Base-by-base conservation (phyloP, 2,888 invertebrate species). In the Nemoura dubitans region DNA sequence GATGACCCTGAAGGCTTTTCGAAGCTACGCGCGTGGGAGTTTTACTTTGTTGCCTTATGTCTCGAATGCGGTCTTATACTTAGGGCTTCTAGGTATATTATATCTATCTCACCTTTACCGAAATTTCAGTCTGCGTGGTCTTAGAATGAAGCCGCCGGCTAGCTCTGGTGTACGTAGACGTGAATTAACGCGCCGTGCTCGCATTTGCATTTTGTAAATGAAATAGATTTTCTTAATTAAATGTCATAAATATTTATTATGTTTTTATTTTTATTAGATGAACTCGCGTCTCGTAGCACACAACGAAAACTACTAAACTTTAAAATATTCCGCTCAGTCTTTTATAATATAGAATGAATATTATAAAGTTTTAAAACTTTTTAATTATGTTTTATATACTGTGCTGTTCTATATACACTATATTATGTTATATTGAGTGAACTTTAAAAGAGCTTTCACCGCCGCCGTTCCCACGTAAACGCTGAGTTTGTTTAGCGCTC, bases 181-280 rank as follows among this genome's bases (percentile, higher is more conserved):
- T 21, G 59, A 59, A 59, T 59, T 59, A 59, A 59, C 59, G 14
- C 5, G 14, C 5, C 36, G 21, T 16, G 14, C 21, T 2, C 59
- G 59, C 10, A 28, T 81, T 29, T 81, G 25, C 81, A 81, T 30
- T 81, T 28, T 81, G 14, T 81, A 81, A 81, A 81, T 81, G 14
- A 81, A 81, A 29, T 28, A 28, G 30, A 81, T 29, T 10, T 16
- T 81, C 81, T 81, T 81, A 30, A 81, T 81, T 29, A 81, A 81
- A 28, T 81, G 81, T 81, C 81, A 28, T 81, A 81, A 29, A 81
- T 81, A 81, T 81, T 30, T 29, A 81, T 29, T 29, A 81, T n/a
- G 30, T 14, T 81, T n/a, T 81, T 81, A 7, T 81, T 30, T 81
- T 29, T 81, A 1, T 1, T n/a, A 21, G 59, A 6, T 36, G 3